A percentile compares a stretch with the other conserved stretches of the same genome.
phyloP scores from a whole-genome alignment of 35 echinoderm and acorn worm genomes.

The Strongylocentrotus purpuratus region DNA sequence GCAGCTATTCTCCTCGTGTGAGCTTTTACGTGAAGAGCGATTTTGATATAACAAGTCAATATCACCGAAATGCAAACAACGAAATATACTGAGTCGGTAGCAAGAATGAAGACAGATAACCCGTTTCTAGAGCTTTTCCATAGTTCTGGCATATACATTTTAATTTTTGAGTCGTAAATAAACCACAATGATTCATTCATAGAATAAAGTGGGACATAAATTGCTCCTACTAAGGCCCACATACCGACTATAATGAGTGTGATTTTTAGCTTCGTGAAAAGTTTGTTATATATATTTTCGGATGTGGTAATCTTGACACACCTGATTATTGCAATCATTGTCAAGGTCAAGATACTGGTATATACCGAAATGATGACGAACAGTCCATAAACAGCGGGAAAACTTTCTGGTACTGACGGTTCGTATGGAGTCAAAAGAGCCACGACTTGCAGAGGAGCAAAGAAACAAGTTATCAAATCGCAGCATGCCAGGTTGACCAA shows the following conservation, averaged over 20 bases:
- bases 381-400: neutral
- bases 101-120: no score
- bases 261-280: neutral
- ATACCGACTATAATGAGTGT: no score
- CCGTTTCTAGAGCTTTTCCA: no score
- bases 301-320: neutral
- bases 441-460: neutral
- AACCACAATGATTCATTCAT: no score
- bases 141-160: no score
- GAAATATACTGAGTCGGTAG: neutral
- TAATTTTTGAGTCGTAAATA: no score
- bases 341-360: neutral
- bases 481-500: neutral
- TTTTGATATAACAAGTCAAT: neutral
- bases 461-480: neutral
- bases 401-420: neutral
- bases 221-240: no score
- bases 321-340: neutral
- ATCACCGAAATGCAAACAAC: neutral
- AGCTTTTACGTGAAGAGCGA: neutral
- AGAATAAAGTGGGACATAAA: no score
- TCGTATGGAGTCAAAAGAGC: neutral
- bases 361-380: neutral
- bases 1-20: neutral
- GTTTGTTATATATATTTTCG: neutral